These are phyloP conservation scores for Myiothlypis coronata DNA, from an alignment of 2,797 vertebrate species.

Conservation along the genomic window DNA sequence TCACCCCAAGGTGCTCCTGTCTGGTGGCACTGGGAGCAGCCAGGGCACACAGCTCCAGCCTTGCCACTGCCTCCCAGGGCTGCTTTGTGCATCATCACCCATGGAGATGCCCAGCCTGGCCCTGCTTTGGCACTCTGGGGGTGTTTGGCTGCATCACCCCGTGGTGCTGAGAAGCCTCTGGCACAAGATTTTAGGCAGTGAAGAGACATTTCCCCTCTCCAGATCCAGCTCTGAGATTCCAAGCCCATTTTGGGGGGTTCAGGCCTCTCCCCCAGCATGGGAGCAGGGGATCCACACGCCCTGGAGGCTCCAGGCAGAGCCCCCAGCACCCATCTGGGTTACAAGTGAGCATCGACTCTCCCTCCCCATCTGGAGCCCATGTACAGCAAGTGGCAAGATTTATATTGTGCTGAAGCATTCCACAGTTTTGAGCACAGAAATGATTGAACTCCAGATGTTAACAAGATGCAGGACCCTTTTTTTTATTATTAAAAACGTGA, in stretches of 20 bases:
- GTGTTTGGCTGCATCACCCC: background rate
- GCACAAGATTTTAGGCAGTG: background rate
- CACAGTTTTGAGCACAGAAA: conserved; percentile 86
- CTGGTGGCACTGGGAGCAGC: background rate
- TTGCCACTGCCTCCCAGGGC: rapidly evolving
- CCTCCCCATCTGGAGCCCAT: conserved; percentile 87
- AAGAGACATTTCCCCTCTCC: background rate
- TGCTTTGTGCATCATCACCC: background rate
- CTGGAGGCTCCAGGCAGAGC: conserved; percentile 58
- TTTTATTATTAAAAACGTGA: conserved; percentile 83
- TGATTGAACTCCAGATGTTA: conserved; percentile 93
- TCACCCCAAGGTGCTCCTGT: rapidly evolving
- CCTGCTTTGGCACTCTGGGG: background rate
- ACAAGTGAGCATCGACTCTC: conserved; percentile 73
- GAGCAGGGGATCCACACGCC: conserved; percentile 55
- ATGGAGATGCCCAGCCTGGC: background rate
- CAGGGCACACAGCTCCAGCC: background rate
- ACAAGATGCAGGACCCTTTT: conserved; percentile 89
- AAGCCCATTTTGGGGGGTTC: conserved; percentile 22
- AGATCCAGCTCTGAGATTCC: conserved; percentile 2
- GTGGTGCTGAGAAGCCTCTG: background rate
- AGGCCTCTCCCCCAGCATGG: background rate
- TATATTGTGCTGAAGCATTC: conserved; percentile 91
- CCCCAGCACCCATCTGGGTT: conserved; percentile 70
- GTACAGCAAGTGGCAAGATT: conserved; percentile 83